Base-by-base conservation (phyloP, 1,140 invertebrate species). In the Phenacoccus solenopsis region DNA sequence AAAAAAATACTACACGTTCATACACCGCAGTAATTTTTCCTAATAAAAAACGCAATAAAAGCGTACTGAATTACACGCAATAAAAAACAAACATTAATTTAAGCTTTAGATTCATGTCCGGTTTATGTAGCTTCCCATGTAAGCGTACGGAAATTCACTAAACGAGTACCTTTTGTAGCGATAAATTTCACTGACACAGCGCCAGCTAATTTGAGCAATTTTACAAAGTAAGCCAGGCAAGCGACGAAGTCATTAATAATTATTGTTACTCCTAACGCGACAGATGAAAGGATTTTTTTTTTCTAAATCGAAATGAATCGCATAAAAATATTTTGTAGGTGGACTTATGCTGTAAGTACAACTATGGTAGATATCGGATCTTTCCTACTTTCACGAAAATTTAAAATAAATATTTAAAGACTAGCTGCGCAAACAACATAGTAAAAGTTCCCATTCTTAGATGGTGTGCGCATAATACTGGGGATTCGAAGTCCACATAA, bases 121-220 rank as follows among this genome's bases (percentile, higher is more conserved):
- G 38, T 49, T 49, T 49, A 49, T 49, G 38, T 49, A 49, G 38
- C 38, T 49, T 49, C 20, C 20, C 38, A n/a, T 49, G 38, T 49
- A 49, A 49, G 20, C 38, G 38, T 49, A 49, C 20, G 20, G 38
- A 49, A 49, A 49, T 49, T 49, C 38, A 49, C 38, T 49, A 49
- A 49, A 49, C 38, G 38, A 49, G 38, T 49, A 49, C 38, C 38
- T 49, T 49, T 49, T 49, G 38, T 49, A 49, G 38, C 38, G 38
- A 49, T 49, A 49, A 49, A 49, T 49, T 49, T 49, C 38, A n/a
- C 12, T 49, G 38, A 49, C 38, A n/a, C n/a, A 49, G 20, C 5
- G 38, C 38, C 5, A n/a, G 38, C 38, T 49, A 49, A 49, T 49
- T 49, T 49, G 12, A 49, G 38, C 38, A 49, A 49, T 49, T 49